Conservation (phyloP, 2,797 vertebrate genomes). For the Leucoraja ocellata region DNA sequence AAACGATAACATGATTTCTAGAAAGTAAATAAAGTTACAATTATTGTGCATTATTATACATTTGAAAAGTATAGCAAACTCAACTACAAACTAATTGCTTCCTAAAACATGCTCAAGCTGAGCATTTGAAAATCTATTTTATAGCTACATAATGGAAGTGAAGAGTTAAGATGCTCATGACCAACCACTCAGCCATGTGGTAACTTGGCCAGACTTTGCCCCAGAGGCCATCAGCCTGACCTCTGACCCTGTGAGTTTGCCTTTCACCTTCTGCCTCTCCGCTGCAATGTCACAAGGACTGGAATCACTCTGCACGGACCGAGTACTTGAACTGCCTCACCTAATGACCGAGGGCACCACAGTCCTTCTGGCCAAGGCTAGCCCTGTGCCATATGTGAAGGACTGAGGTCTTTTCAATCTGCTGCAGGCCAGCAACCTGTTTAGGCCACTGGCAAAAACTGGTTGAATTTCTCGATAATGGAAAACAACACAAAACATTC, state of each 20-base stretch:
- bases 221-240: slow-evolving; percentile 46
- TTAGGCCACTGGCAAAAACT: background rate
- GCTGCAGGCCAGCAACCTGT: slow-evolving; percentile 38
- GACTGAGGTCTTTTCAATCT: background rate
- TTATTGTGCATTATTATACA: background rate
- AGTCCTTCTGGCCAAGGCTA: slow-evolving; percentile 42
- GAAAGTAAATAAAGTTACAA: no score
- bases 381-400: slow-evolving; percentile 39
- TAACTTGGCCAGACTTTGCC: slow-evolving; percentile 42
- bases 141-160: background rate
- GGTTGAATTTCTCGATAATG: background rate
- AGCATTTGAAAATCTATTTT: background rate
- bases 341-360: slow-evolving; percentile 39
- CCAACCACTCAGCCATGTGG: slow-evolving; percentile 30
- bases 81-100: background rate
- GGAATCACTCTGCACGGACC: slow-evolving; percentile 40
- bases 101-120: background rate
- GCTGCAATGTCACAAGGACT: slow-evolving; percentile 42
- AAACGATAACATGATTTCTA: background rate
- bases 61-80: slow-evolving; percentile 4
- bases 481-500: background rate
- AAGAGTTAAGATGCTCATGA: slow-evolving; percentile 36
- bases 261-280: slow-evolving; percentile 48
- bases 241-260: slow-evolving; percentile 47
- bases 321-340: slow-evolving; percentile 46